Base-by-base conservation (phyloP, 2,888 invertebrate species). In the Doris montereyensis region DNA sequence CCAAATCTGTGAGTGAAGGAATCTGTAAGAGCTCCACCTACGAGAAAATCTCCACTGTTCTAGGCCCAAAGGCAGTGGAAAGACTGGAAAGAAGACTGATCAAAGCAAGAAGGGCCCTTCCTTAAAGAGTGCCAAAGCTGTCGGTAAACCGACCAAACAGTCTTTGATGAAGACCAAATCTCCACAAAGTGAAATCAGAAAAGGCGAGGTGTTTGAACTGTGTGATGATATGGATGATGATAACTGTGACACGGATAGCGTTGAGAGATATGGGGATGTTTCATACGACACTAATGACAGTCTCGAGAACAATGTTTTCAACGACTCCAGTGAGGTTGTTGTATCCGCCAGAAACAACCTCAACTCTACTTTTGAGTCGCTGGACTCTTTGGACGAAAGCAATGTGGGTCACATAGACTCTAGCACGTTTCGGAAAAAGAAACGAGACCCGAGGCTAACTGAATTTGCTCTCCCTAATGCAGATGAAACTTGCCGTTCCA, bases 11-110 rank as follows among this genome's bases (percentile, higher is more conserved):
- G 5, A 28, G 32, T n/a, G 81, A 86, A 26, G 86, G 86, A 30
- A 77, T 90, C 57, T 85, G 85, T 72, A 85, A 90, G 71, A 91
- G 91, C 83, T 89, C 90, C 0, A 91, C 91, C 0, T 91, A 90
- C 81, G 91, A 92, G 75, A 91, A 92, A 82, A 79, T 91, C 21
- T 84, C 78, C 21, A 28, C 75, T 32, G 77, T 71, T 10, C 34
- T 67, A 10, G 60, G 8, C 1, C 28, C 28, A 17, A 52, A 28
- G n/a, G 32, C n/a, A 30, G 17, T 21, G 32, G 17, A 58, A 67
- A 28, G 5, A 28, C 28, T 41, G n/a, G 24, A 2, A 24, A 21
- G 57, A 17, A 26, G 68, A 8, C 8, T 10, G 8, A 10, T 10
- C 10, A 32, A 4, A 4, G 8, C 68, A 28, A 32, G 28, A 10